phyloP scores from a whole-genome alignment of 2,888 invertebrate species.

The Ypsolopha scabrella region DNA sequence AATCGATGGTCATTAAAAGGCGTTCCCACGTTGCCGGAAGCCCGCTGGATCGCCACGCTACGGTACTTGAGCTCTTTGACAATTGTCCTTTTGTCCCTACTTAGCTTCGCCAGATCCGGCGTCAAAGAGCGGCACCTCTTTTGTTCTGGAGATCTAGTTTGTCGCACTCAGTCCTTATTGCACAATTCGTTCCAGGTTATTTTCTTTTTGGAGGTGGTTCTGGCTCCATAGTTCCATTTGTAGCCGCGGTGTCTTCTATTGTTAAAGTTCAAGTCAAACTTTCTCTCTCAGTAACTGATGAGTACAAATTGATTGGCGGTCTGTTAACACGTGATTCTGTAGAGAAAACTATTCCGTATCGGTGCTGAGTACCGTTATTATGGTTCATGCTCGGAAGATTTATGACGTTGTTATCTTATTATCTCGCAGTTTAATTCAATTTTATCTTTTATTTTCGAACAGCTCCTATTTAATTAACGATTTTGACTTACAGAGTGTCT shows the following conservation, averaged over 20 bases:
- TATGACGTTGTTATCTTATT: too few species aligned
- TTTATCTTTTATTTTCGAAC: too few species aligned
- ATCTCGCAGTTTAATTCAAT: too few species aligned
- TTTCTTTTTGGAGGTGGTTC: constrained; percentile 33
- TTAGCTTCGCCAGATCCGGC: constrained; percentile 37
- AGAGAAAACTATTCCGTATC: too few species aligned
- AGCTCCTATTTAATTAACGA: too few species aligned
- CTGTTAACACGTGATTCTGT: too few species aligned
- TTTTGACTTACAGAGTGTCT: too few species aligned
- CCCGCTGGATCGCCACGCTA: constrained; percentile 53
- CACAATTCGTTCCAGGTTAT: constrained; percentile 50
- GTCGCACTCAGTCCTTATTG: constrained; percentile 53
- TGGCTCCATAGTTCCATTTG: constrained; percentile 25
- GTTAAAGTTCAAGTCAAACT: neutral
- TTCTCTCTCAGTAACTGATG: neutral
- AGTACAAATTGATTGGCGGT: neutral
- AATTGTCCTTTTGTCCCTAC: constrained; percentile 57
- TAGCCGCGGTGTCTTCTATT: constrained; percentile 19
- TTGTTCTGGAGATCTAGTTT: constrained; percentile 50
- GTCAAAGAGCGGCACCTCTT: constrained; percentile 39
- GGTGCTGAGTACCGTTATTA: too few species aligned
- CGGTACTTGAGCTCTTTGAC: constrained; percentile 56
- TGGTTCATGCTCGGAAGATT: too few species aligned
- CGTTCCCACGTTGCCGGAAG: constrained; percentile 63
- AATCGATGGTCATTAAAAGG: constrained; percentile 39